phyloP scores from a whole-genome alignment of 2,113 vertebrate species.

The Tretioscincus oriximinensis region DNA sequence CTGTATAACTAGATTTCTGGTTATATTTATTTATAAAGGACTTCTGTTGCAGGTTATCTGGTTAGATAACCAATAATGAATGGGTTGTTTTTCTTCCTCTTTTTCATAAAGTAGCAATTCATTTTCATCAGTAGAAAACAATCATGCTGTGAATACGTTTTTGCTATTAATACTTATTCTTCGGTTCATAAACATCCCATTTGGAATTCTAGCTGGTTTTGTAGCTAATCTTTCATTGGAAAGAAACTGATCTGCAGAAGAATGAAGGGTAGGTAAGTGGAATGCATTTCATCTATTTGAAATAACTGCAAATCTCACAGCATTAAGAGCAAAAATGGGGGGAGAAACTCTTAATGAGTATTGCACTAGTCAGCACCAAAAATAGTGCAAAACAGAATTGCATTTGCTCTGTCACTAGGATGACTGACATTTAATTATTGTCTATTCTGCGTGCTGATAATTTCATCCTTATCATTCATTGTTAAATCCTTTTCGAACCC shows the following conservation, averaged over 20 bases:
- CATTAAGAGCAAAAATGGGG: slow-evolving; percentile 40
- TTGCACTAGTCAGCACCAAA: slow-evolving; percentile 66
- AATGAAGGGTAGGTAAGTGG: slow-evolving; percentile 61
- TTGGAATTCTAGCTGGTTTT: slow-evolving; percentile 67
- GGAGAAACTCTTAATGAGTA: slow-evolving; percentile 73
- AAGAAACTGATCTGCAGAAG: slow-evolving; percentile 59
- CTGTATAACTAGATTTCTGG: neutral
- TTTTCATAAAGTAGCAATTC: slow-evolving; percentile 71
- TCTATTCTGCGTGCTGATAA: slow-evolving; percentile 78
- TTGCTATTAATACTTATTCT: slow-evolving; percentile 71
- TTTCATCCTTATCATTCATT: slow-evolving; percentile 77
- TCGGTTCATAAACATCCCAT: slow-evolving; percentile 76
- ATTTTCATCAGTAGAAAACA: slow-evolving; percentile 74
- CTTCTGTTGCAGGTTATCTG: neutral
- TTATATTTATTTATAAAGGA: slow-evolving; percentile 12
- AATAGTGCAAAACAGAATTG: slow-evolving; percentile 73
- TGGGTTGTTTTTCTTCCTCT: slow-evolving; percentile 7
- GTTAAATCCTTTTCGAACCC: slow-evolving; percentile 75
- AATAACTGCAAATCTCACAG: slow-evolving; percentile 66
- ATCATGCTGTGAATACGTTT: slow-evolving; percentile 66
- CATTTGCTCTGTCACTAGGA: slow-evolving; percentile 72
- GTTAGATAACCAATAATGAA: neutral
- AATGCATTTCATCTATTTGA: slow-evolving; percentile 56
- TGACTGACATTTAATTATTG: slow-evolving; percentile 84
- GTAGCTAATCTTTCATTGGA: slow-evolving; percentile 64